Evolutionary conservation across 2,888 invertebrate genomes (phyloP).

Genomic region (Phortica magna): DNA sequence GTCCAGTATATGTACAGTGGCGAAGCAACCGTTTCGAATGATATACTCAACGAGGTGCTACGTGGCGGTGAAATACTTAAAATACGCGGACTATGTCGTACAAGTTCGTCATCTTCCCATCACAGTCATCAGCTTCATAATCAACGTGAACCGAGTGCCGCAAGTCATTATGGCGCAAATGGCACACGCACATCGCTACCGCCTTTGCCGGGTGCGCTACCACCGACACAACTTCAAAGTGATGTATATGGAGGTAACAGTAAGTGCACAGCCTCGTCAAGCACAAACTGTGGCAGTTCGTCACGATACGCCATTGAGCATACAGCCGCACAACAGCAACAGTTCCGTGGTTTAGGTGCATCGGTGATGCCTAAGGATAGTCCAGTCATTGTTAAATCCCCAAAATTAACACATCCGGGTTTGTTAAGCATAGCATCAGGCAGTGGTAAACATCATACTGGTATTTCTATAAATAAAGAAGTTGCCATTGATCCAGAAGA

Average conservation of each 20-base stretch:
- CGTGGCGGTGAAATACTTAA: slow-evolving; percentile 90
- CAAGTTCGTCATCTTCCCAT: slow-evolving; percentile 49
- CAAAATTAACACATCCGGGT: slow-evolving; percentile 64
- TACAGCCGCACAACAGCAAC: slow-evolving; percentile 52
- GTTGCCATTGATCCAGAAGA: slow-evolving; percentile 77
- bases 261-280: slow-evolving; percentile 55
- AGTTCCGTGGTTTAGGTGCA: slow-evolving; percentile 73
- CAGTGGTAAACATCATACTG: slow-evolving; percentile 60
- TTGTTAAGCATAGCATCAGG: slow-evolving; percentile 61
- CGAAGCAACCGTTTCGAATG: slow-evolving; percentile 89
- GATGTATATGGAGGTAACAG: slow-evolving; percentile 57
- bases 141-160: slow-evolving; percentile 52
- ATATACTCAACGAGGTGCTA: slow-evolving; percentile 88
- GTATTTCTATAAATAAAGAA: slow-evolving; percentile 76
- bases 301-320: slow-evolving; percentile 49
- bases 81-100: slow-evolving; percentile 89
- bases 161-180: slow-evolving; percentile 59
- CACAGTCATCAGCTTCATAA: slow-evolving; percentile 50
- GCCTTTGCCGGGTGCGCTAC: slow-evolving; percentile 43
- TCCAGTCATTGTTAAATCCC: slow-evolving; percentile 77
- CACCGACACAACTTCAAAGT: slow-evolving; percentile 55
- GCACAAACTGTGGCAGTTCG: slow-evolving; percentile 44
- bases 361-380: slow-evolving; percentile 76
- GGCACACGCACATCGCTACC: slow-evolving; percentile 58
- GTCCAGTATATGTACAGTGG: slow-evolving; percentile 93